Evolutionary conservation across 1,140 invertebrate genomes (phyloP).

Genomic region (Drosophila nebulosa): DNA sequence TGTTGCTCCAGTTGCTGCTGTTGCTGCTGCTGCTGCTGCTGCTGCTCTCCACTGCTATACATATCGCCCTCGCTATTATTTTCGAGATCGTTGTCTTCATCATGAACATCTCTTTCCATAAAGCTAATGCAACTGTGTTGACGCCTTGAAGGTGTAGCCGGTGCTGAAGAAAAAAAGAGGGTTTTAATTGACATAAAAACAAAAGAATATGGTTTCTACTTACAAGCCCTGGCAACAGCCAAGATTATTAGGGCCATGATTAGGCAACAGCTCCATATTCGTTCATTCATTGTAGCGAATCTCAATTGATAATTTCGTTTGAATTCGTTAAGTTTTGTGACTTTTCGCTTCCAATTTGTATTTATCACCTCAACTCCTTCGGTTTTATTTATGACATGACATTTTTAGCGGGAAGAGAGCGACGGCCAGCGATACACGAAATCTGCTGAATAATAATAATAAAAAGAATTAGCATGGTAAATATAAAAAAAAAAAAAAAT

Average conservation of each 20-base stretch:
- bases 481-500: background rate
- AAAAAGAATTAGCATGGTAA: background rate
- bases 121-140: constrained; percentile 73
- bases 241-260: constrained; percentile 33
- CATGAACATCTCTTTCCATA: constrained; percentile 68
- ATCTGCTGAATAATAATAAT: constrained; percentile 10
- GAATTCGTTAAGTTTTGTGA: background rate
- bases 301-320: constrained; percentile 2
- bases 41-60: constrained; percentile 20
- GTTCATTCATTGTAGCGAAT: constrained; percentile 38
- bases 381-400: constrained; percentile 8
- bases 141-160: constrained; percentile 35
- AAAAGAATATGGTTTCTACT: constrained; percentile 36
- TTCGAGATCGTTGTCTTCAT: constrained; percentile 62
- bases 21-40: constrained; percentile 14
- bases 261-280: constrained; percentile 26
- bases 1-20: constrained; percentile 17
- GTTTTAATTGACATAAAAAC: background rate
- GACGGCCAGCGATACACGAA: background rate
- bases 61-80: constrained; percentile 22
- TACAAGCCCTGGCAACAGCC: constrained; percentile 30
- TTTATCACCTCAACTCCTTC: constrained; percentile 8
- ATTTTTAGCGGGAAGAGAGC: background rate
- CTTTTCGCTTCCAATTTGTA: background rate
- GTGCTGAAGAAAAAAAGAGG: constrained; percentile 34